These are phyloP conservation scores for Noturus placidus DNA, from an alignment of 2,113 vertebrate species.

Conservation along the genomic window DNA sequence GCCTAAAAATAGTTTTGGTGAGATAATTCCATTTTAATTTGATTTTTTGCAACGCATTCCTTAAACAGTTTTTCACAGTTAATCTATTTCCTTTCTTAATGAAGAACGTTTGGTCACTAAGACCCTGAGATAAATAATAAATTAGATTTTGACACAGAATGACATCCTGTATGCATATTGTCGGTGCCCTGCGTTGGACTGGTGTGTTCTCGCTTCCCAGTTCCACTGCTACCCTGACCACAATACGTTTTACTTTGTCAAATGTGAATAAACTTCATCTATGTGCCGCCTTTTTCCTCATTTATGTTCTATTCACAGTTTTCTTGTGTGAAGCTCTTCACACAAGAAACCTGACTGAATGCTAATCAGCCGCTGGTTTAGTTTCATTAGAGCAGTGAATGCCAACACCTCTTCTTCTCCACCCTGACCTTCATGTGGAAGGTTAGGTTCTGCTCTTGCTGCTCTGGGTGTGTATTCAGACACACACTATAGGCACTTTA, in stretches of 20 bases:
- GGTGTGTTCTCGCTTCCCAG: not conserved
- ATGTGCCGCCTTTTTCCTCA: not conserved
- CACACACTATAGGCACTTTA: constrained; percentile 11
- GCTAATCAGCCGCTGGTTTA: not conserved
- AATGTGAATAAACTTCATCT: not conserved
- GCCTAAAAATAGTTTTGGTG: not conserved
- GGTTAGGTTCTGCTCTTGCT: not conserved
- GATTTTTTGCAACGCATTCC: not conserved
- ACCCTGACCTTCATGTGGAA: not conserved
- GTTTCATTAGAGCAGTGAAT: constrained; percentile 21
- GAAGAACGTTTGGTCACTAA: not conserved
- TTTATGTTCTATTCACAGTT: not conserved
- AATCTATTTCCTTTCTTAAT: not conserved
- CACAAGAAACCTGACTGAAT: constrained; percentile 1
- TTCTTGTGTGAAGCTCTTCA: not conserved
- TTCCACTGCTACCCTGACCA: not conserved
- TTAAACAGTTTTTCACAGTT: not conserved
- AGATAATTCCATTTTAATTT: too few species aligned
- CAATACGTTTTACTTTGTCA: not conserved
- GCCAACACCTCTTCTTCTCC: not conserved
- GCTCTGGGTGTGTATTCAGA: not conserved
- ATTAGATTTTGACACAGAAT: not conserved
- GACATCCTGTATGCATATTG: not conserved
- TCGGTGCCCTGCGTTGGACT: not conserved
- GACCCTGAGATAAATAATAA: not conserved